Base-by-base conservation (phyloP, 2,888 invertebrate genomes). In the Agriopis aurantiaria region DNA sequence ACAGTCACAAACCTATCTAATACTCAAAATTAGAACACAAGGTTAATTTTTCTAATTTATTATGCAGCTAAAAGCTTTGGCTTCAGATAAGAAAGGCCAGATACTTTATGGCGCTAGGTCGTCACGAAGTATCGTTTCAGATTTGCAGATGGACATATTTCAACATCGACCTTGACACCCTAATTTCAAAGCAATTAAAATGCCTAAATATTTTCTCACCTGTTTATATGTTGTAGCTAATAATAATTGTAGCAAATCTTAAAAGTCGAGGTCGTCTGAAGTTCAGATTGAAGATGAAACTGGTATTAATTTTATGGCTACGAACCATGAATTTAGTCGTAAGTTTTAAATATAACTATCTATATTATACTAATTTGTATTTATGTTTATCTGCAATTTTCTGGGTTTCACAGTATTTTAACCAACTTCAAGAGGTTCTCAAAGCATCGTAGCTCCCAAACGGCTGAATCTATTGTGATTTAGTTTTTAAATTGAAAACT, bases 181-280 rank as follows among this genome's bases (percentile, higher is more conserved):
- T 33, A 33, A 57, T 45, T 41, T 46, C 46, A 56, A 58, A 68
- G 51, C 11, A 63, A 65, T 65, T 65, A 65, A 64, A 57, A 41
- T 57, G 40, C 49, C 51, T 63, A 59, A 11, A 52, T 61, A n/a
- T n/a, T 23, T n/a, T 57, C 61, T 43, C 60, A 55, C 60, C 49
- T 65, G 61, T 52, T 60, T 57, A 33, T 12, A 17, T 53, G n/a
- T 23, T 23, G 45, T n/a, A n/a, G 41, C 51, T 56, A 49, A 52
- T 70, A 60, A 53, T 70, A 60, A 55, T 41, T 58, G 63, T 75
- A 56, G 49, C 69, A 60, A 71, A 68, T 72, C 9, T 8, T 46
- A 76, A 80, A 81, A 78, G 80, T 80, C 81, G 79, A 81, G 81
- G 79, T 70, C 11, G 41, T 58, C 17, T 14, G 9, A 62, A 49